Conservation (phyloP, 1,140 invertebrate species). For the Drosophila prosaltans region DNA sequence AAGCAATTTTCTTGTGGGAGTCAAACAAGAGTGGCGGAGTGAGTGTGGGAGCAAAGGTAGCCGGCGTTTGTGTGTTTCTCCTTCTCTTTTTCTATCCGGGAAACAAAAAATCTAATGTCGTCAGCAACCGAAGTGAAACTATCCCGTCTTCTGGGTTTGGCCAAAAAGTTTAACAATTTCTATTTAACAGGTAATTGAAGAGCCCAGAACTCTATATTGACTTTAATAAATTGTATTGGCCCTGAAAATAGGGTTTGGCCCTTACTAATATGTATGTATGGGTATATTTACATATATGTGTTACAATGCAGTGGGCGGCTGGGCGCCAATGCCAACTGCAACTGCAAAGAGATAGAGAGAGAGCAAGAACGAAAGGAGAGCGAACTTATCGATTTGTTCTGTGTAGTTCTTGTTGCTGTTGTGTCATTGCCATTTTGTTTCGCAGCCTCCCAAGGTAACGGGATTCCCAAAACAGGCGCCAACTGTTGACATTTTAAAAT, state of each 20-base stretch:
- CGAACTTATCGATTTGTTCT: conserved; percentile 58
- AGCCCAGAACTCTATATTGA: not conserved
- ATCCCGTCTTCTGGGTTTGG: conserved; percentile 89
- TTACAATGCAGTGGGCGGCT: conserved; percentile 40
- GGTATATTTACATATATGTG: conserved; percentile 12
- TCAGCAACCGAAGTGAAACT: conserved; percentile 84
- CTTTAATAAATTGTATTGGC: conserved; percentile 25
- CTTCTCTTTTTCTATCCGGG: conserved; percentile 35
- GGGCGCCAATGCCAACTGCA: conserved; percentile 57
- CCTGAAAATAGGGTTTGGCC: conserved; percentile 54
- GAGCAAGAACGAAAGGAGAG: conserved; percentile 9
- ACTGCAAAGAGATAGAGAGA: conserved; percentile 44
- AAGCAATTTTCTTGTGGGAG: conserved; percentile 21
- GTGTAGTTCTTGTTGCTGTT: conserved; percentile 41
- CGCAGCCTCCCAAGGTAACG: conserved; percentile 36
- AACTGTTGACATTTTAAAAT: conserved; percentile 14
- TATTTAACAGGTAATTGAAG: conserved; percentile 89
- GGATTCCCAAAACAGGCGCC: conserved; percentile 11
- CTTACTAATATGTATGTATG: conserved; percentile 26
- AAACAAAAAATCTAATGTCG: conserved; percentile 58
- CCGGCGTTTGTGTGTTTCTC: conserved; percentile 55
- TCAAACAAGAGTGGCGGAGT: conserved; percentile 11
- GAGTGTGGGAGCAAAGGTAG: conserved; percentile 50
- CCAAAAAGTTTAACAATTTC: conserved; percentile 93
- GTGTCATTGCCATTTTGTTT: conserved; percentile 48